Evolutionary conservation across 2,888 invertebrate species (phyloP).

Genomic region (Tiliacea citrago): DNA sequence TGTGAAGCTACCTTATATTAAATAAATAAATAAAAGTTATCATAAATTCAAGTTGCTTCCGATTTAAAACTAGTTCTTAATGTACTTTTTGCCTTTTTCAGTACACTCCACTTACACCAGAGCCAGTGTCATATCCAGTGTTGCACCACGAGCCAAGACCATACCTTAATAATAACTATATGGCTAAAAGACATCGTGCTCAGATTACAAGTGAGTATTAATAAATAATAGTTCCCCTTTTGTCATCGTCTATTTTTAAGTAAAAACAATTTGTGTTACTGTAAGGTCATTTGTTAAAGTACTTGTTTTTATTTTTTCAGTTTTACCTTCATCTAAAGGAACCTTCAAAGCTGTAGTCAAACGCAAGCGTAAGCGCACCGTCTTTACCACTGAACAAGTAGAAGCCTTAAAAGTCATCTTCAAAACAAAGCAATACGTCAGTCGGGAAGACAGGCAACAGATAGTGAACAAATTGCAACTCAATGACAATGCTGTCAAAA

Average conservation of each 20-base stretch:
- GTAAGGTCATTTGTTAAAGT: neutral
- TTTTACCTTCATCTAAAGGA: slow-evolving; percentile 60
- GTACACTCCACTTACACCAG: slow-evolving; percentile 34
- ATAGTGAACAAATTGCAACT: slow-evolving; percentile 91
- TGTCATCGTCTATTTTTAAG: too few relatives aligned
- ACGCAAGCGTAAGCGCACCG: slow-evolving; percentile 93
- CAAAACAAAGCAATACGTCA: slow-evolving; percentile 92
- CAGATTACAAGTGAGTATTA: slow-evolving; percentile 69
- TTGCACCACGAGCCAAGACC: slow-evolving; percentile 21
- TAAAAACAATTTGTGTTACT: neutral
- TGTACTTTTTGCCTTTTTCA: slow-evolving; percentile 28
- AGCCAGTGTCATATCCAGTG: slow-evolving; percentile 22
- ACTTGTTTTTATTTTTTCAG: slow-evolving; percentile 48
- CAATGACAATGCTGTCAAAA: slow-evolving; percentile 93
- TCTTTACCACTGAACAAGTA: slow-evolving; percentile 94
- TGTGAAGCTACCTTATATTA: too few relatives aligned
- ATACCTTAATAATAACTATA: slow-evolving; percentile 22
- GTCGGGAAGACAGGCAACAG: slow-evolving; percentile 92
- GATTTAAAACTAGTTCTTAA: neutral
- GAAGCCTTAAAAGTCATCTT: slow-evolving; percentile 94
- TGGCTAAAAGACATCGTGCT: slow-evolving; percentile 55
- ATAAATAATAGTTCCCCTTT: neutral
- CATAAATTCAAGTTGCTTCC: neutral
- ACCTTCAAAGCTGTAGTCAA: slow-evolving; percentile 70
- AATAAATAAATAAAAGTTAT: too few relatives aligned